Percentiles rank a stretch among this genome's conserved stretches.
Evolutionary conservation across 2,113 vertebrate species (phyloP).

Genomic region (Myotis davidii): DNA sequence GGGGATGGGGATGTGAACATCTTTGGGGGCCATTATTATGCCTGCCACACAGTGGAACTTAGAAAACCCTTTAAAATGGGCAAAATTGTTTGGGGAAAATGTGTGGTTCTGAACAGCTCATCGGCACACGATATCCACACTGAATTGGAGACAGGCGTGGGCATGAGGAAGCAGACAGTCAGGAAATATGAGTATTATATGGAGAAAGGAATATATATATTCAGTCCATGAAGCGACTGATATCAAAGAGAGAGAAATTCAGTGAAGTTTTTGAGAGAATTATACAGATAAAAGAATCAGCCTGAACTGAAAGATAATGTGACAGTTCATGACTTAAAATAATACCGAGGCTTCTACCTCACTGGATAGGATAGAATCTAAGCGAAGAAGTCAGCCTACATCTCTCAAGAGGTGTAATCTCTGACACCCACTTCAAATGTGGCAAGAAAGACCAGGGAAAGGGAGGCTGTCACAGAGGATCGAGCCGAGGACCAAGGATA

Average conservation of each 20-base stretch:
- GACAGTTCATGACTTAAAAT: slow-evolving; percentile 24
- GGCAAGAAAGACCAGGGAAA: neutral
- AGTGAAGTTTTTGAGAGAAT: slow-evolving; percentile 40
- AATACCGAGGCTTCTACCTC: neutral
- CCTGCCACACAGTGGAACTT: neutral
- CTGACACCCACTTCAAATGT: neutral
- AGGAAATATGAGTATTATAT: neutral
- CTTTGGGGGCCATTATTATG: neutral
- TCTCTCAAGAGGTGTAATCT: neutral
- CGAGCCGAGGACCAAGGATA: neutral
- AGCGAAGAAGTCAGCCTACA: neutral
- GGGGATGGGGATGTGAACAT: neutral
- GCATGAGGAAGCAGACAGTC: neutral
- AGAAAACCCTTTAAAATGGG: slow-evolving; percentile 19
- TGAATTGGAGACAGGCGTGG: neutral
- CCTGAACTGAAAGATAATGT: slow-evolving; percentile 4
- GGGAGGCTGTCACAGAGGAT: neutral
- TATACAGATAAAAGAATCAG: neutral
- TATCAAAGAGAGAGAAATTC: slow-evolving; percentile 36
- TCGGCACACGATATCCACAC: neutral
- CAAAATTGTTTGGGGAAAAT: neutral
- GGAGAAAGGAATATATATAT: neutral
- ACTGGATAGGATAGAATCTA: neutral
- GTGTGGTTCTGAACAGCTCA: neutral
- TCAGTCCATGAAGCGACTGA: neutral